Evolutionary conservation across 1,140 invertebrate genomes (phyloP).

Genomic region (Drosophila teissieri): DNA sequence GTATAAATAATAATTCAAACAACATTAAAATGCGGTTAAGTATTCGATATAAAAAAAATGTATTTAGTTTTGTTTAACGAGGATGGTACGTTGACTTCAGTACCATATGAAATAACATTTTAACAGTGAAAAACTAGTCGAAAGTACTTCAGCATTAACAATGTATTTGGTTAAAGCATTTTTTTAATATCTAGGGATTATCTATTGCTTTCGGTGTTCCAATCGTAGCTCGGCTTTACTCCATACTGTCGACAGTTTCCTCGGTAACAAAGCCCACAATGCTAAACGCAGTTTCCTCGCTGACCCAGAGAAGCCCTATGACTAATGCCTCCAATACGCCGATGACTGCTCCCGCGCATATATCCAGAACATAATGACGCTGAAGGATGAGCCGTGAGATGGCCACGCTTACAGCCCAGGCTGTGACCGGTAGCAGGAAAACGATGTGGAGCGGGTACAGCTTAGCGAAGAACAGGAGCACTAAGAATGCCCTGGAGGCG

Average conservation of each 20-base stretch:
- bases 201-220: not conserved
- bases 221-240: constrained; percentile 1
- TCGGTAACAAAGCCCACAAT: constrained; percentile 51
- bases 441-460: constrained; percentile 88
- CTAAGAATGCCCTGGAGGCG: constrained; percentile 92
- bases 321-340: constrained; percentile 91
- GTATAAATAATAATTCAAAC: too few relatives aligned
- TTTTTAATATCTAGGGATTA: constrained; percentile 2
- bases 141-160: constrained; percentile 1
- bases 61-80: too few relatives aligned
- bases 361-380: constrained; percentile 95
- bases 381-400: constrained; percentile 89
- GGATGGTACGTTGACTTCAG: too few relatives aligned
- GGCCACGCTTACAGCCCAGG: constrained; percentile 91
- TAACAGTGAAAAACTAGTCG: not conserved
- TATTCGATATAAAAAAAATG: too few relatives aligned
- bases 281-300: constrained; percentile 53
- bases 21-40: too few relatives aligned
- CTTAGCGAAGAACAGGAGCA: constrained; percentile 90
- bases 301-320: constrained; percentile 89
- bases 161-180: constrained; percentile 9
- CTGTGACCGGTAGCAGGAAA: constrained; percentile 87
- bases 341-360: constrained; percentile 90
- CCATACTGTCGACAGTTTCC: constrained; percentile 25
- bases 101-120: not conserved